Conservation (phyloP, 2,888 invertebrate genomes). For the Macrophya annulata region DNA sequence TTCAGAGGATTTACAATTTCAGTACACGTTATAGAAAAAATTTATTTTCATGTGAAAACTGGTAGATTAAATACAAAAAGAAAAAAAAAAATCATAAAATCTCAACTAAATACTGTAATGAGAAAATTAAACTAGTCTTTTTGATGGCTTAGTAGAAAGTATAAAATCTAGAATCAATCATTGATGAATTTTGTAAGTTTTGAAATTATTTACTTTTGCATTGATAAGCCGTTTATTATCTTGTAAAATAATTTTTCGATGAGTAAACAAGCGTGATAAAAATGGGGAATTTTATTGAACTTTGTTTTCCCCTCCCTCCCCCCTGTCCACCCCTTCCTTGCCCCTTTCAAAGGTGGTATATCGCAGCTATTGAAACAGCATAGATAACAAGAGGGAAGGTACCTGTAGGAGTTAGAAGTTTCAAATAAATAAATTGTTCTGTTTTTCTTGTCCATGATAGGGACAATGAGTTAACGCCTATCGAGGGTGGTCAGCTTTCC, state of each 20-base stretch:
- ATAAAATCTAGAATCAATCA: neutral
- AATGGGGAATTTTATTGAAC: conserved; percentile 1
- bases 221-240: neutral
- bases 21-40: neutral
- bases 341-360: neutral
- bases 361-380: neutral
- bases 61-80: no score
- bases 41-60: neutral
- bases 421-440: conserved; percentile 64
- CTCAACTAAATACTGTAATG: neutral
- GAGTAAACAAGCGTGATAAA: neutral
- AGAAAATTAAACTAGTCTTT: neutral
- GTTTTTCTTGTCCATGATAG: conserved; percentile 75
- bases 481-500: conserved; percentile 79
- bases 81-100: neutral
- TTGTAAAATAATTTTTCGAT: neutral
- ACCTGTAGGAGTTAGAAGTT: conserved; percentile 6
- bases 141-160: neutral
- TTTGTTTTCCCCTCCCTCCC: neutral
- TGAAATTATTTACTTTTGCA: neutral
- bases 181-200: neutral
- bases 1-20: neutral
- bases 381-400: conserved; percentile 24
- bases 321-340: no score
- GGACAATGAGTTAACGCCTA: conserved; percentile 78